Evolutionary conservation across 1,140 invertebrate species (phyloP).

Genomic region (Meloidogyne hapla): DNA sequence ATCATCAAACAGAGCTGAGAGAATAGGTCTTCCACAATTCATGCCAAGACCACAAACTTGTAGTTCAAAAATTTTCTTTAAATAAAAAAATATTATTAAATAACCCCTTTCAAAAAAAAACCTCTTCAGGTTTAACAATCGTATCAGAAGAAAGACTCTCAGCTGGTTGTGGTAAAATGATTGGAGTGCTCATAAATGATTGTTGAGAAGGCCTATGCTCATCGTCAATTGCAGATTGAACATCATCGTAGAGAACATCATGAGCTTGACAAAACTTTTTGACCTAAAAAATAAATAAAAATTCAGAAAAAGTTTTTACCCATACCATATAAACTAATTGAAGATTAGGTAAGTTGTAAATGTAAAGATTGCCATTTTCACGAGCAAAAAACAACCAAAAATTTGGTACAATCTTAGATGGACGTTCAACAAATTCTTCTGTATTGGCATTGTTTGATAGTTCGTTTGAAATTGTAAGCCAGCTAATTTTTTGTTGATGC

Average conservation of each 20-base stretch:
- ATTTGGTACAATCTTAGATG: constrained; percentile 39
- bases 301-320: background rate
- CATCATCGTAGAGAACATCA: constrained; percentile 42
- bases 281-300: constrained; percentile 21
- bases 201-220: constrained; percentile 30
- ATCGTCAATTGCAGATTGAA: constrained; percentile 33
- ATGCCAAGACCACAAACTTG: constrained; percentile 52
- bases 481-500: too few relatives aligned
- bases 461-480: too few relatives aligned
- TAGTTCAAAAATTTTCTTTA: constrained; percentile 50
- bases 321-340: constrained; percentile 50
- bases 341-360: constrained; percentile 51
- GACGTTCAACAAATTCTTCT: constrained; percentile 19
- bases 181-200: constrained; percentile 29
- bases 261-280: constrained; percentile 42
- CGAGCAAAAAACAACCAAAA: constrained; percentile 53
- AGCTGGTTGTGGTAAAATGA: constrained; percentile 20
- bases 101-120: background rate
- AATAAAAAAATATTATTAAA: constrained; percentile 27
- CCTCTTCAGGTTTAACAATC: constrained; percentile 36
- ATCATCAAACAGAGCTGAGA: constrained; percentile 56
- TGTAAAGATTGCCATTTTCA: constrained; percentile 55
- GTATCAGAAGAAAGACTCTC: constrained; percentile 18
- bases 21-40: constrained; percentile 54
- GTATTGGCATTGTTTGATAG: constrained; percentile 22